Evolutionary conservation across 30 jellyfish, hydroid and myxozoan species (phyloP).

Genomic region (Euphysa ruthae): DNA sequence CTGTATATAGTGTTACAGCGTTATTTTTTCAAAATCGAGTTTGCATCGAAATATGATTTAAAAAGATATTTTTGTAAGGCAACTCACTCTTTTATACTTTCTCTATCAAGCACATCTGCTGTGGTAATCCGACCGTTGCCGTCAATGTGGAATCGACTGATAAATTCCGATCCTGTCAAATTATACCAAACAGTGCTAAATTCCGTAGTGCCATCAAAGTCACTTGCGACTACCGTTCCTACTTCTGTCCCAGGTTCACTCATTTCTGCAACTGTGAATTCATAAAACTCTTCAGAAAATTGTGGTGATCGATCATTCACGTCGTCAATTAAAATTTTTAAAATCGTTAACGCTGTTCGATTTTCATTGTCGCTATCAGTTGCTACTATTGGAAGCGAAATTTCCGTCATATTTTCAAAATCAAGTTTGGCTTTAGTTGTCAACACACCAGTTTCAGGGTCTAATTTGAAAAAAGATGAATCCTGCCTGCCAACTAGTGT

Average conservation of each 20-base stretch:
- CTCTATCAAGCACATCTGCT: neutral
- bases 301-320: conserved; percentile 39
- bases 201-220: neutral
- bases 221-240: conserved; percentile 23
- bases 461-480: neutral
- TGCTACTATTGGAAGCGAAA: neutral
- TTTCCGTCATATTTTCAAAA: neutral
- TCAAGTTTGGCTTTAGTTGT: neutral
- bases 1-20: no score
- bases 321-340: no score
- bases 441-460: conserved; percentile 4
- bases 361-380: conserved; percentile 20
- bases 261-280: conserved; percentile 8
- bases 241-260: neutral
- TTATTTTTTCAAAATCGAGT: no score
- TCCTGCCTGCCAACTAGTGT: neutral
- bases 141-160: no score
- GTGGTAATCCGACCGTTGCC: no score
- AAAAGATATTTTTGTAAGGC: no score
- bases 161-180: neutral
- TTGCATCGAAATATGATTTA: no score
- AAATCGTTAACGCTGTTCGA: no score
- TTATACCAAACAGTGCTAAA: neutral
- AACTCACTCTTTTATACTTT: no score
- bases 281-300: neutral